Base-by-base conservation (phyloP, 2,113 vertebrate species). In the Deroptyus accipitrinus region DNA sequence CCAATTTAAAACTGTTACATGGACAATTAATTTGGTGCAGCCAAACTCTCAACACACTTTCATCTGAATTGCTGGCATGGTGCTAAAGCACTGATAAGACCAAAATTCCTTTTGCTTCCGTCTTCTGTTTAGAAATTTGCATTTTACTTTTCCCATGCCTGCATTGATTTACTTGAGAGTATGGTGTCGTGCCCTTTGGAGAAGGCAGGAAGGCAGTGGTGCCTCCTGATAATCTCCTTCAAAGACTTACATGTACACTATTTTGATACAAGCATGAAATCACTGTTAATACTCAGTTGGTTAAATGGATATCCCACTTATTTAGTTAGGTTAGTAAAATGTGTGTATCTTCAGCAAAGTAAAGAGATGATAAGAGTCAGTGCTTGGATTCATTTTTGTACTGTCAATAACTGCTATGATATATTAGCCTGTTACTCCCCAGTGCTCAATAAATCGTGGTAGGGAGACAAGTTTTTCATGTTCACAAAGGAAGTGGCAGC, bases 1-100 rank as follows among this genome's bases (percentile, higher is more conserved):
- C 59, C 82, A 68, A 63, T 95, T 87, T 95, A 75, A 94, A 93
- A 90, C 93, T 27, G 16, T 87, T 95, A 83, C 62, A 88, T 52
- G 86, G 91, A 48, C 94, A 95, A 93, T 95, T 94, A 94, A 96
- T 94, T 95, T 95, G 72, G 91, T 93, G 76, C 87, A 89, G 81
- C 84, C 42, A 74, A 92, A 93, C 72, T 91, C 93, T 92, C 89
- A 68, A 8, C 52, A 92, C 87, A 61, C 54, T 94, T 97, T 92
- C 62, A 63, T 88, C 82, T 90, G 86, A 84, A 82, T 79, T 85
- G 66, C 70, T 95, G 85, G 85, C 79, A 42, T 66, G 44, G 57
- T 90, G 70, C 70, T 94, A 76, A 87, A 87, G 24, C n/a, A 82
- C 74, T 0, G 0, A 77, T 22, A 86, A 85, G 77, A 94, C 77